Evolutionary conservation across 2,113 vertebrate species (phyloP).

Genomic region (Parus major): DNA sequence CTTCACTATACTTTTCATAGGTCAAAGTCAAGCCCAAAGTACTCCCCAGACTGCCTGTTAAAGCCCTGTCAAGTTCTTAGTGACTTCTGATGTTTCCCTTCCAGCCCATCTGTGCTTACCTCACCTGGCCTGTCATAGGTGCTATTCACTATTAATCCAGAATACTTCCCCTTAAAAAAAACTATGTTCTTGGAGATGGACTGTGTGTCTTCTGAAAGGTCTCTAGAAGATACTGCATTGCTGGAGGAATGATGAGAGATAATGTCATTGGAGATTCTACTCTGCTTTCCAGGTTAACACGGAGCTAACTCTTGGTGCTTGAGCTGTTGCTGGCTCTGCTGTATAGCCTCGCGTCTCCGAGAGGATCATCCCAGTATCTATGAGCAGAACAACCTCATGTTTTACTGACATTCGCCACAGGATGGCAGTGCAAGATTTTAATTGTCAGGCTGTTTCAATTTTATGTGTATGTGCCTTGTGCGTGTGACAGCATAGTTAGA

Average conservation of each 20-base stretch:
- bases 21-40: not conserved
- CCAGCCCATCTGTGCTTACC: not conserved
- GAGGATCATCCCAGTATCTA: fast-evolving
- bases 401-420: conserved; percentile 10
- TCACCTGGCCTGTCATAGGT: not conserved
- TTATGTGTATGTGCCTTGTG: not conserved
- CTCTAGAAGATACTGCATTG: not conserved
- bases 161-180: not conserved
- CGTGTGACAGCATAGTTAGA: not conserved
- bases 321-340: not conserved
- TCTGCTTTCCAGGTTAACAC: not conserved
- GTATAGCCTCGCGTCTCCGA: not conserved
- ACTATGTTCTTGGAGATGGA: not conserved
- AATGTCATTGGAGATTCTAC: not conserved
- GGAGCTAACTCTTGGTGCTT: not conserved
- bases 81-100: not conserved
- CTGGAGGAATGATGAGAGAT: not conserved
- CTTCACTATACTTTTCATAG: not conserved
- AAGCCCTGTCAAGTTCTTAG: not conserved
- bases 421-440: conserved; percentile 55
- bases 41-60: not conserved
- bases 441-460: not conserved
- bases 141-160: not conserved
- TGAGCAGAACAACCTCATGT: not conserved
- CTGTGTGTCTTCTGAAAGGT: not conserved